These are phyloP conservation scores for Leucopsar rothschildi DNA, from an alignment of 2,113 vertebrate species.

Conservation along the genomic window DNA sequence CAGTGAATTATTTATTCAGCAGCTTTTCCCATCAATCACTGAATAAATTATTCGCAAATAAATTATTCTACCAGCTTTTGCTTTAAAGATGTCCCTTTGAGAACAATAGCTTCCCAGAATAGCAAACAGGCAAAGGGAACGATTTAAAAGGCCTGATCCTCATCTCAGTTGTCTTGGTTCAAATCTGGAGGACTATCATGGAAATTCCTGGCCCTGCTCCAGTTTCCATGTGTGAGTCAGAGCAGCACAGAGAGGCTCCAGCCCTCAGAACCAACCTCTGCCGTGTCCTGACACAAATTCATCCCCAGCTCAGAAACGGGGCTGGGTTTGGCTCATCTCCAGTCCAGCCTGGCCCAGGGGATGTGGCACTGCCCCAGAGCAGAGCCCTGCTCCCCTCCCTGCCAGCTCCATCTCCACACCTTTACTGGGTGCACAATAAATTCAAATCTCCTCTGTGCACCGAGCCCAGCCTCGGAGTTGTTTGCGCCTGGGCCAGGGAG, in stretches of 20 bases:
- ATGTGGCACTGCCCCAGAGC: not conserved
- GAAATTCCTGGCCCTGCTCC: not conserved
- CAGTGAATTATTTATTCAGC: slow-evolving; percentile 66
- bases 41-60: slow-evolving; percentile 66
- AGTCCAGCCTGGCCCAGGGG: not conserved
- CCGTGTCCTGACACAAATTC: not conserved
- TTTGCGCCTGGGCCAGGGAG: slow-evolving; percentile 37
- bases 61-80: slow-evolving; percentile 58
- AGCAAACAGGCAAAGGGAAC: slow-evolving; percentile 51
- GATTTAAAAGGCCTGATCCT: slow-evolving; percentile 22
- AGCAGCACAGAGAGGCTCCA: not conserved
- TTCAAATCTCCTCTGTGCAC: not conserved
- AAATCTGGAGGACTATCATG: not conserved
- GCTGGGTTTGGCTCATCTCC: not conserved
- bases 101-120: slow-evolving; percentile 61
- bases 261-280: not conserved
- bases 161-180: not conserved
- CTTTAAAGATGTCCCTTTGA: slow-evolving; percentile 64
- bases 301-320: not conserved
- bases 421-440: not conserved
- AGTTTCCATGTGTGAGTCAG: not conserved
- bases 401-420: not conserved
- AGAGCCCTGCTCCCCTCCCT: not conserved
- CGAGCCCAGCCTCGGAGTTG: not conserved
- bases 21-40: slow-evolving; percentile 65